phyloP scores from a whole-genome alignment of 2,113 vertebrate species.

The Corythaixoides concolor region DNA sequence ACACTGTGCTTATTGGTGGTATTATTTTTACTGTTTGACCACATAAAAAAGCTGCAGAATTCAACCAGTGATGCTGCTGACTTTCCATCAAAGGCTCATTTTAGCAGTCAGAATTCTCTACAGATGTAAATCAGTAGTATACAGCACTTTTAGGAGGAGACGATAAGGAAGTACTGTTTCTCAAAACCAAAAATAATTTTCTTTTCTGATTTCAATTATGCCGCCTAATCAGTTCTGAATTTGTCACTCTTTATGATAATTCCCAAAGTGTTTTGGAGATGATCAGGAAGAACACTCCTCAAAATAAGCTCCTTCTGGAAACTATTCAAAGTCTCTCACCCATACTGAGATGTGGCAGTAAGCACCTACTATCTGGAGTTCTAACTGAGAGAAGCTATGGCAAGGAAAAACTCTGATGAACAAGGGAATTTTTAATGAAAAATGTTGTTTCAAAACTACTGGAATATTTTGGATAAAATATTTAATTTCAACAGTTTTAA shows the following conservation, averaged over 20 bases:
- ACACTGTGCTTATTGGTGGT: neutral
- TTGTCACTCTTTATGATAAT: neutral
- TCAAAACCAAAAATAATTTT: neutral
- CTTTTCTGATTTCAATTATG: neutral
- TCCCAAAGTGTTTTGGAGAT: neutral
- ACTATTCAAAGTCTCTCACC: neutral
- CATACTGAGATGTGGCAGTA: neutral
- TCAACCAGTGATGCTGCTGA: neutral
- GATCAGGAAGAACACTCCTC: neutral
- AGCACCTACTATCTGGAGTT: neutral
- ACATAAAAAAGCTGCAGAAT: neutral
- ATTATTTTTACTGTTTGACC: neutral
- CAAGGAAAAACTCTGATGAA: neutral
- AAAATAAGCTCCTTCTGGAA: neutral
- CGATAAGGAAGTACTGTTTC: neutral
- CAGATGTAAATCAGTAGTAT: neutral
- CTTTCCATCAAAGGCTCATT: neutral
- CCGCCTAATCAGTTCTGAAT: neutral
- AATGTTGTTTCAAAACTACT: neutral
- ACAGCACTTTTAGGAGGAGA: neutral
- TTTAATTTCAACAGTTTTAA: neutral
- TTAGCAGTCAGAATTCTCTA: neutral
- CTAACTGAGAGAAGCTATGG: neutral
- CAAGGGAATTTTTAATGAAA: fast-evolving
- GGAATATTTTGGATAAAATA: neutral